A percentile compares a stretch with the other conserved stretches of the same genome.
Evolutionary conservation across 2,888 invertebrate genomes (phyloP).

Genomic region (Dolichopus griseipennis): DNA sequence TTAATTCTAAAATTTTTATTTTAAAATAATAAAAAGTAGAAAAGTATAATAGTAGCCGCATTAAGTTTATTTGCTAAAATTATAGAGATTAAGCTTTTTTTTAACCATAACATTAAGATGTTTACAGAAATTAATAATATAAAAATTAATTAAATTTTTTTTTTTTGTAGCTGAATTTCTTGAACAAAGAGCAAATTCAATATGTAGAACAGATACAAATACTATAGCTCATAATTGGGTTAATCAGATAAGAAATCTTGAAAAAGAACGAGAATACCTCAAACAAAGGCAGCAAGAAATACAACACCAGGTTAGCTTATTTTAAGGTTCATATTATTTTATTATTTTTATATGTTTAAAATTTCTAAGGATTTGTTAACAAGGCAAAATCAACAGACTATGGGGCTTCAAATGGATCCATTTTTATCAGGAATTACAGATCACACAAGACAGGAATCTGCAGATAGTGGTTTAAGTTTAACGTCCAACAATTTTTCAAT

Average conservation of each 20-base stretch:
- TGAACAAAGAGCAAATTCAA: conserved; percentile 42
- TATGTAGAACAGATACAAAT: conserved; percentile 19
- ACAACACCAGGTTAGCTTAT: conserved; percentile 60
- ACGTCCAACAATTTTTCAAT: conserved; percentile 76
- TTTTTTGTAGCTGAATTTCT: conserved; percentile 34
- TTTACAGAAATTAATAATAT: too few relatives aligned
- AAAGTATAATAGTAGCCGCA: too few relatives aligned
- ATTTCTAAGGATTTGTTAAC: conserved; percentile 22
- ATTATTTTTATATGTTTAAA: conserved; percentile 10
- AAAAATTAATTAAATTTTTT: conserved; percentile 18
- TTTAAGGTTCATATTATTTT: conserved; percentile 18
- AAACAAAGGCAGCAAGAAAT: conserved; percentile 86
- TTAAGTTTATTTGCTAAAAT: too few relatives aligned
- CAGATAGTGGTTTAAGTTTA: conserved; percentile 89
- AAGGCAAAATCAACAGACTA: conserved; percentile 26
- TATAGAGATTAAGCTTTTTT: too few relatives aligned
- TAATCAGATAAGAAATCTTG: conserved; percentile 53
- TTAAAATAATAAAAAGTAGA: too few relatives aligned
- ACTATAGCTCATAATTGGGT: conserved; percentile 29
- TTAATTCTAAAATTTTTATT: not conserved
- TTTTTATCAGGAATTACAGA: conserved; percentile 73
- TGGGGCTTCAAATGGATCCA: conserved; percentile 51
- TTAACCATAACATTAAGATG: too few relatives aligned
- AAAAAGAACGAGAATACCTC: conserved; percentile 79
- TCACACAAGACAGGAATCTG: conserved; percentile 89